These are phyloP conservation scores for Latrodectus hesperus DNA, from an alignment of 2,888 invertebrate species.

Conservation along the genomic window DNA sequence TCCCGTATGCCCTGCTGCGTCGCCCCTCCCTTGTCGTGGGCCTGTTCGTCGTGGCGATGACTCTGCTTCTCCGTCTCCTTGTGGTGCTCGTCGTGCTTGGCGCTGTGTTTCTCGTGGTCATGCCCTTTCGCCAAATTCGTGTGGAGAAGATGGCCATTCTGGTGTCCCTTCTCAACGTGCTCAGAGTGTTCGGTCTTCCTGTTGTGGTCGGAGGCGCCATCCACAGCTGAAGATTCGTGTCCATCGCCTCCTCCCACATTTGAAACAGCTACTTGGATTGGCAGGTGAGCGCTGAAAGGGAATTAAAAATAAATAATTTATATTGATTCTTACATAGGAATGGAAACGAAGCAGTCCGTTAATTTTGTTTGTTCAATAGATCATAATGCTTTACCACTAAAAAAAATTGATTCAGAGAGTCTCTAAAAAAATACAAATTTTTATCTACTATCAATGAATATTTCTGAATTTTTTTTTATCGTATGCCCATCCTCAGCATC, in stretches of 20 bases:
- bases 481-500: too few species aligned
- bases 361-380: neutral
- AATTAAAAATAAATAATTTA: too few species aligned
- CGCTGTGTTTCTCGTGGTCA: constrained; percentile 50
- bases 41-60: constrained; percentile 56
- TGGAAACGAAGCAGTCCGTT: neutral
- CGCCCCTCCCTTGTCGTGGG: constrained; percentile 69
- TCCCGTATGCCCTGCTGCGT: constrained; percentile 69
- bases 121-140: constrained; percentile 42
- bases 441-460: too few species aligned
- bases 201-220: constrained; percentile 28
- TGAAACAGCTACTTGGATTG: constrained; percentile 21
- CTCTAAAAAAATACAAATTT: too few species aligned
- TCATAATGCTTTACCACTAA: too few species aligned
- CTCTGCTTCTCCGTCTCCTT: constrained; percentile 57
- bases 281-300: constrained; percentile 31
- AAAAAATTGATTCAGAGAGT: too few species aligned
- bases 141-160: constrained; percentile 18
- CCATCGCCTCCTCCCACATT: constrained; percentile 16
- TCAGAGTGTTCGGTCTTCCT: constrained; percentile 52
- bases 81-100: constrained; percentile 58
- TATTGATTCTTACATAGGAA: neutral
- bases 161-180: constrained; percentile 53
- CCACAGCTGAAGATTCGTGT: constrained; percentile 3
- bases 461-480: too few species aligned